Conservation (phyloP, 2,888 invertebrate species). For the Melinopterus prodromus region DNA sequence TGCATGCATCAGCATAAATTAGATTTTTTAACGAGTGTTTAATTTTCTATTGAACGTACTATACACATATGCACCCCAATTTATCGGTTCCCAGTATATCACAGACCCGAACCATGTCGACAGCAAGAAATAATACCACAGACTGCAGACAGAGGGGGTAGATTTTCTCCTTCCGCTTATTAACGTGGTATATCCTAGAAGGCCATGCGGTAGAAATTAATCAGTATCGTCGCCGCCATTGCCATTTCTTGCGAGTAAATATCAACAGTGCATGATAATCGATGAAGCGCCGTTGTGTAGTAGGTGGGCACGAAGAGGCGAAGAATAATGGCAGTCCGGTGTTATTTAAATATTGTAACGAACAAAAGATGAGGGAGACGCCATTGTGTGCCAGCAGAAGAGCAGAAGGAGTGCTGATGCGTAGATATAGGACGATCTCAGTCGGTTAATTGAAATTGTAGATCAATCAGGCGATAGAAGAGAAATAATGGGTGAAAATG, state of each 20-base stretch:
- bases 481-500: background rate
- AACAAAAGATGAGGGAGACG: background rate
- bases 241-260: background rate
- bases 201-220: background rate
- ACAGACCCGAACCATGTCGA: no score
- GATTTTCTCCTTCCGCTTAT: background rate
- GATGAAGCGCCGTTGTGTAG: background rate
- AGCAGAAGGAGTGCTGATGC: slow-evolving; percentile 4
- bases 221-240: background rate
- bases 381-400: background rate
- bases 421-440: background rate
- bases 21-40: no score
- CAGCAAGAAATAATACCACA: background rate
- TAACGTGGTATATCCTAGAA: background rate
- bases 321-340: background rate
- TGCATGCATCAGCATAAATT: no score
- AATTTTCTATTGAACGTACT: no score
- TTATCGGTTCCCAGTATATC: no score
- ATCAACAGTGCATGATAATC: background rate
- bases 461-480: background rate
- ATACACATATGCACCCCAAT: no score
- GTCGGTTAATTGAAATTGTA: background rate
- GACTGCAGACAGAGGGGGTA: background rate
- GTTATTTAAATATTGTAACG: background rate
- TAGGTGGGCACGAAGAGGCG: background rate